Conservation (phyloP, 2,888 invertebrate species). For the Trissonchulus sp. region DNA sequence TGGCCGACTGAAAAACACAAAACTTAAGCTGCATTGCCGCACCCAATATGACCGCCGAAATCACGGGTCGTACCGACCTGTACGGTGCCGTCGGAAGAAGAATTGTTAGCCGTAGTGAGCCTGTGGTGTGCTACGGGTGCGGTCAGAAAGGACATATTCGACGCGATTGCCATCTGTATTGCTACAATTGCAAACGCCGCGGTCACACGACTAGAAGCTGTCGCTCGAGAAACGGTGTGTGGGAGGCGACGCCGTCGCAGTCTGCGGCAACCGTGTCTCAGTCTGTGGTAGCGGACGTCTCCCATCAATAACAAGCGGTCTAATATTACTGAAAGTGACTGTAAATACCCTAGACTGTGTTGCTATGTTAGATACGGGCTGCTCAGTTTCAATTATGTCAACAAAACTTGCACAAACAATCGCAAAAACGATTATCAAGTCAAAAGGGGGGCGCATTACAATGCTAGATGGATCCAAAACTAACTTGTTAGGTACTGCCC, state of each 20-base stretch:
- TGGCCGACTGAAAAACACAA: background rate
- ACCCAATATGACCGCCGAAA: too few species aligned
- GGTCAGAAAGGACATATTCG: background rate
- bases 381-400: background rate
- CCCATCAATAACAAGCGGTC: background rate
- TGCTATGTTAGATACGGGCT: background rate
- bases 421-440: too few species aligned
- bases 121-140: too few species aligned
- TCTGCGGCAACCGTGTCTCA: background rate
- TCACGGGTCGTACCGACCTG: too few species aligned
- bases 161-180: background rate
- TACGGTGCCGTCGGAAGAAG: too few species aligned
- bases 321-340: background rate
- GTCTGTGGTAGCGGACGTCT: conserved; percentile 5
- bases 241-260: background rate
- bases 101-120: too few species aligned
- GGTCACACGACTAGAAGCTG: background rate
- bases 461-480: too few species aligned
- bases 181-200: background rate
- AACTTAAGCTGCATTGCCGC: background rate
- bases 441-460: too few species aligned
- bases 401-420: too few species aligned
- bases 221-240: too few species aligned
- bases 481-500: too few species aligned
- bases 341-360: background rate